These are phyloP conservation scores for Gnatocerus cornutus DNA, from an alignment of 2,888 invertebrate species.

Conservation along the genomic window DNA sequence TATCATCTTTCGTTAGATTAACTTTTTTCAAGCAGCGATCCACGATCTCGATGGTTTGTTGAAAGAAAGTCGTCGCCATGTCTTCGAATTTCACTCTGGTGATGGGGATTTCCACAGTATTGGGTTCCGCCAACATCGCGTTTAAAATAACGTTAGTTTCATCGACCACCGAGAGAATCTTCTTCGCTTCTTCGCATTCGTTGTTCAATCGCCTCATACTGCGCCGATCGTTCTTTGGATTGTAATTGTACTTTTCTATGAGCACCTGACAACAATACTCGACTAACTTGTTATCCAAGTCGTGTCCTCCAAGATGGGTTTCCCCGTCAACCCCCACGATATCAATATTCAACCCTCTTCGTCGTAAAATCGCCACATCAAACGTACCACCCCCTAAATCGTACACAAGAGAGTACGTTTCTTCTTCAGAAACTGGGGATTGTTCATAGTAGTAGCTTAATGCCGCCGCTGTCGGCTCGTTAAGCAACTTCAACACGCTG, in stretches of 20 bases:
- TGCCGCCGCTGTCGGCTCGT: conserved; percentile 60
- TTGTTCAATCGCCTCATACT: conserved; percentile 49
- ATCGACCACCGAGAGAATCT: conserved; percentile 46
- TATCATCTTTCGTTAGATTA: conserved; percentile 47
- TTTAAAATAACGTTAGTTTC: conserved; percentile 38
- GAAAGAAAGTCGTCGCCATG: conserved; percentile 50
- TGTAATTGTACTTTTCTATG: conserved; percentile 48
- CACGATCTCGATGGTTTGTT: conserved; percentile 53
- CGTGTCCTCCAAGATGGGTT: conserved; percentile 59
- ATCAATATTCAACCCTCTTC: conserved; percentile 46
- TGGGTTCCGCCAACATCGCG: conserved; percentile 16
- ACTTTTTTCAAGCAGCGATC: conserved; percentile 52
- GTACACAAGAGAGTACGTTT: conserved; percentile 54
- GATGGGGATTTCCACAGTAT: conserved; percentile 31
- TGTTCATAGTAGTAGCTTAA: conserved; percentile 53
- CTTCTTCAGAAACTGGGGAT: conserved; percentile 36
- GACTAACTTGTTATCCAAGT: conserved; percentile 56
- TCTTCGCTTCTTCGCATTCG: conserved; percentile 55
- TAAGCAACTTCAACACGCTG: conserved; percentile 53
- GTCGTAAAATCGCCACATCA: conserved; percentile 56
- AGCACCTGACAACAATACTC: conserved; percentile 48
- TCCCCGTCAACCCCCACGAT: conserved; percentile 57
- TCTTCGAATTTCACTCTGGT: conserved; percentile 57
- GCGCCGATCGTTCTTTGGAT: conserved; percentile 38
- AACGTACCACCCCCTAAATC: conserved; percentile 61